Base-by-base conservation (phyloP, 2,113 vertebrate species). In the Prunella himalayana region DNA sequence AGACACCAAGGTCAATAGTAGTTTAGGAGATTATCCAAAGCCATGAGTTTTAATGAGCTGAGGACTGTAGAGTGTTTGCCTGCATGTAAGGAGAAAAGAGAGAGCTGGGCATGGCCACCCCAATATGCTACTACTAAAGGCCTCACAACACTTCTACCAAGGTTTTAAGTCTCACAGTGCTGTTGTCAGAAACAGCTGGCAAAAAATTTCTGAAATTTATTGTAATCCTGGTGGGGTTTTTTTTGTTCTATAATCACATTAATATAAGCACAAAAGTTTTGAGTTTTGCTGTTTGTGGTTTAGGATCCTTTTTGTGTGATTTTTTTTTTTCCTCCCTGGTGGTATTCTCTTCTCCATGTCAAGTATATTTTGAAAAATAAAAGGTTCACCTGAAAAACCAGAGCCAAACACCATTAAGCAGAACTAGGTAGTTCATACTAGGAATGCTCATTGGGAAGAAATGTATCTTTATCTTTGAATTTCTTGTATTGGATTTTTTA, bases 271-370 rank as follows among this genome's bases (percentile, higher is more conserved):
- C 6, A 19, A 13, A n/a, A 12, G 60, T 90, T 90, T 56, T 37
- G 11, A 69, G 59, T 59, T 54, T 37, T 49, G 10, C 3, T 59
- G 3, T 22, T 69, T 47, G 16, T 51, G 6, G 15, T 84, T 83
- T 37, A 54, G 35, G 7, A 19, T 56, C 33, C 8, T 56, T 79
- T 80, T 75, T 31, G 25, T 72, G 37, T 50, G 35, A 44, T 16
- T 0, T 1, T 61, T 60, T 54, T 78, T 85, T 79, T 68, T 17
- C 25, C 25, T 35, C n/a, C 22, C 18, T 1, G 0, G 3, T n/a
- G 18, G 5, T 51, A 49, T 44, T 78, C 15, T 47, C 28, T 79
- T 39, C 35, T 54, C 22, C 64, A 61, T 80, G 15, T 71, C 41
- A 68, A 9, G 10, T 51, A 11, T 53, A 82, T n/a, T 69, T 82